Evolutionary conservation across 2,113 vertebrate species (phyloP).

Genomic region (Nannospalax galili): DNA sequence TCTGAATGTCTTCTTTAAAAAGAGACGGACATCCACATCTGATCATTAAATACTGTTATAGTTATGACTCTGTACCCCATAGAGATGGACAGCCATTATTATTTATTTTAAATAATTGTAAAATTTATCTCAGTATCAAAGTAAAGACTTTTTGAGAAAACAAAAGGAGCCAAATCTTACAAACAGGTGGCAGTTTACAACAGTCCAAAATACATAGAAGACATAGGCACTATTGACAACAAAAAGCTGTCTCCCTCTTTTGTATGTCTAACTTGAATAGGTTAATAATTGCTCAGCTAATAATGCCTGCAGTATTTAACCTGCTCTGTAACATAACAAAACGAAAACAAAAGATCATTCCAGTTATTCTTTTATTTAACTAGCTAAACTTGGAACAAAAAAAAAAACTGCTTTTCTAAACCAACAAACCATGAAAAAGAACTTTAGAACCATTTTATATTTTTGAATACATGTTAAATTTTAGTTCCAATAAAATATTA

Average conservation of each 20-base stretch:
- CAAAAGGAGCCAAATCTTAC: background rate
- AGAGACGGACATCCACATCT: too few species aligned
- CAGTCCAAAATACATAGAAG: background rate
- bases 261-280: background rate
- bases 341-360: background rate
- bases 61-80: background rate
- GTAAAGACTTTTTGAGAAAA: constrained; percentile 46
- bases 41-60: too few species aligned
- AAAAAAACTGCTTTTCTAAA: background rate
- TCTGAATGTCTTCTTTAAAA: background rate
- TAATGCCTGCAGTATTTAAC: constrained; percentile 9
- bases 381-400: background rate
- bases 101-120: background rate
- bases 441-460: background rate
- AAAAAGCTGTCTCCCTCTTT: background rate
- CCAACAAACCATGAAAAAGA: background rate
- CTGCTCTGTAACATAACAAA: background rate
- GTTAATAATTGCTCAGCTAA: background rate
- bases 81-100: background rate
- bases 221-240: background rate
- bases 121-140: background rate
- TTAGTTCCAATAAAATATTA: constrained; percentile 14
- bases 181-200: background rate
- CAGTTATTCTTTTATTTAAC: background rate
- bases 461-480: background rate